phyloP scores from a whole-genome alignment of 2,113 vertebrate genomes.

The Phyllostomus discolor region DNA sequence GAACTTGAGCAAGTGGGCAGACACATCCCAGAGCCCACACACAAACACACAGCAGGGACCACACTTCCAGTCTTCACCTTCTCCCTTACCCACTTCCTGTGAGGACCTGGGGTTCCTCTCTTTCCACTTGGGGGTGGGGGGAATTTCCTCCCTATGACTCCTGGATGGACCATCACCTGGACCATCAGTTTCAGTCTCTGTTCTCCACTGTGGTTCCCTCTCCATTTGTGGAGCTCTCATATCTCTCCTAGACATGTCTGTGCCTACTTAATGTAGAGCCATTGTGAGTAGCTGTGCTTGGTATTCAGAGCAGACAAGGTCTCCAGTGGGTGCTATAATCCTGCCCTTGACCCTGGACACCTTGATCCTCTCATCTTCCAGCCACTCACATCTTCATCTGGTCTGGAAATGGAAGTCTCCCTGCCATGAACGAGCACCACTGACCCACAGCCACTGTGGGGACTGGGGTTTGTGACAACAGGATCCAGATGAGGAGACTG shows the following conservation, averaged over 20 bases:
- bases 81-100: neutral
- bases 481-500: neutral
- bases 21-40: neutral
- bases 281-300: rapidly evolving
- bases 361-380: rapidly evolving
- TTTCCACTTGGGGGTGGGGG: no score
- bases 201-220: rapidly evolving
- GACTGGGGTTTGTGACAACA: rapidly evolving
- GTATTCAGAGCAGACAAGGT: rapidly evolving
- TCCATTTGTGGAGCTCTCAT: neutral
- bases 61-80: no score
- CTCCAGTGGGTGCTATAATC: rapidly evolving
- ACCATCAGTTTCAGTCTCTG: no score
- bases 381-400: no score
- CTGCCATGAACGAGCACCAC: no score
- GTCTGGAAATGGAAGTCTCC: neutral
- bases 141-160: neutral
- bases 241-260: neutral
- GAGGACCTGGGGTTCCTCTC: no score
- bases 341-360: no score
- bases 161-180: no score
- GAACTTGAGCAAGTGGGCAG: neutral
- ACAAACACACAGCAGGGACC: rapidly evolving
- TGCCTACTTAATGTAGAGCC: rapidly evolving
- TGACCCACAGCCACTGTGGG: neutral